Evolutionary conservation across 1,140 invertebrate genomes (phyloP).

Genomic region (Cotesia glomerata): DNA sequence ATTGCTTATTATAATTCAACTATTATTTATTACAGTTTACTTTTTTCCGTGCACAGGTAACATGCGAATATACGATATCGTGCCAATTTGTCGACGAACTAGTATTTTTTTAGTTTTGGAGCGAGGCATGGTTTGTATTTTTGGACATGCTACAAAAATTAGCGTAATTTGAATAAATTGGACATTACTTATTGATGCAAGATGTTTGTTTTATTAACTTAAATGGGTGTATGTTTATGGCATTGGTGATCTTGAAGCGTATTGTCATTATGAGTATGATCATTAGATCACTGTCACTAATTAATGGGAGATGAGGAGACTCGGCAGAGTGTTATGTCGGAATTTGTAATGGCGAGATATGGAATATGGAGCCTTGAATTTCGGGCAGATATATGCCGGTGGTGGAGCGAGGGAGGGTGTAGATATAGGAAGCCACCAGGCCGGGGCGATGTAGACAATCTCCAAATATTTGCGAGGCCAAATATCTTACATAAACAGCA

Average conservation of each 20-base stretch:
- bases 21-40: too few species aligned
- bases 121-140: background rate
- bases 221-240: background rate
- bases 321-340: conserved; percentile 43
- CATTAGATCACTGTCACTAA: conserved; percentile 43
- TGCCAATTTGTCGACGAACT: too few species aligned
- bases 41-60: too few species aligned
- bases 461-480: conserved; percentile 64
- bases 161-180: too few species aligned
- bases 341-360: conserved; percentile 29
- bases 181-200: background rate
- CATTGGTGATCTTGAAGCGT: too few species aligned
- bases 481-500: conserved; percentile 64
- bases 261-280: too few species aligned
- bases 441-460: conserved; percentile 61
- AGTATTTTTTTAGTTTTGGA: background rate
- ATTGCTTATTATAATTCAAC: too few species aligned
- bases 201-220: background rate
- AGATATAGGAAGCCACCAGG: conserved; percentile 15
- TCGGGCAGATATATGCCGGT: background rate
- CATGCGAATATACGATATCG: too few species aligned
- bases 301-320: conserved; percentile 53
- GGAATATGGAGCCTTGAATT: background rate
- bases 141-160: background rate
- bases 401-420: background rate